These are phyloP conservation scores for Dendrolimus pini DNA, from an alignment of 2,888 invertebrate genomes.

Conservation along the genomic window DNA sequence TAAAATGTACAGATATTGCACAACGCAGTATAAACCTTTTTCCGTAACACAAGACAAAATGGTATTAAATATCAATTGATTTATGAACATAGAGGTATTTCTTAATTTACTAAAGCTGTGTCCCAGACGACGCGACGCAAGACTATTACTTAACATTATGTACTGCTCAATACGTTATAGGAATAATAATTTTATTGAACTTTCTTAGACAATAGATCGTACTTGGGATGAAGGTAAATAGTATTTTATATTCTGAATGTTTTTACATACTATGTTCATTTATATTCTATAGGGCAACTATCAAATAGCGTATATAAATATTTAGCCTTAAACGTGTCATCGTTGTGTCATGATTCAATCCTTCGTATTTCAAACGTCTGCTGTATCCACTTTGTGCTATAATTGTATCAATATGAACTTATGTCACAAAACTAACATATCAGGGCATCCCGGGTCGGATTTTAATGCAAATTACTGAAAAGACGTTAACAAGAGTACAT, in stretches of 20 bases:
- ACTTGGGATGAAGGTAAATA: neutral
- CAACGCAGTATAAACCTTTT: no score
- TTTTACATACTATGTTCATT: neutral
- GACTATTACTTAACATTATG: slow-evolving; percentile 31
- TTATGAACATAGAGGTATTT: slow-evolving; percentile 42
- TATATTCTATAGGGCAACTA: neutral
- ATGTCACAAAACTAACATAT: no score
- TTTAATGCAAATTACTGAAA: no score
- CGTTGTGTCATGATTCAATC: no score
- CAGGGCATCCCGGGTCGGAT: no score
- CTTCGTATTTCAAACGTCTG: no score
- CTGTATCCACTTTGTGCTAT: no score
- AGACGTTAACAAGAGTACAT: no score
- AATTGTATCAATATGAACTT: no score
- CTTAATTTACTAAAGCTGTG: slow-evolving; percentile 29
- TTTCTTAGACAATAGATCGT: neutral
- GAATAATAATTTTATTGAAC: slow-evolving; percentile 28
- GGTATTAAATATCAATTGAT: slow-evolving; percentile 24
- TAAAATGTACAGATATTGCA: no score
- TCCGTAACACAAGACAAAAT: no score
- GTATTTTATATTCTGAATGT: neutral
- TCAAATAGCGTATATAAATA: neutral
- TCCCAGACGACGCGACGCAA: slow-evolving; percentile 2
- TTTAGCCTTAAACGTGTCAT: no score
- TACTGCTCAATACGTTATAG: slow-evolving; percentile 20